A percentile compares a stretch with the other conserved stretches of the same genome.
Conservation (phyloP, 2,113 vertebrate species). For the Phylloscopus trochiloides region DNA sequence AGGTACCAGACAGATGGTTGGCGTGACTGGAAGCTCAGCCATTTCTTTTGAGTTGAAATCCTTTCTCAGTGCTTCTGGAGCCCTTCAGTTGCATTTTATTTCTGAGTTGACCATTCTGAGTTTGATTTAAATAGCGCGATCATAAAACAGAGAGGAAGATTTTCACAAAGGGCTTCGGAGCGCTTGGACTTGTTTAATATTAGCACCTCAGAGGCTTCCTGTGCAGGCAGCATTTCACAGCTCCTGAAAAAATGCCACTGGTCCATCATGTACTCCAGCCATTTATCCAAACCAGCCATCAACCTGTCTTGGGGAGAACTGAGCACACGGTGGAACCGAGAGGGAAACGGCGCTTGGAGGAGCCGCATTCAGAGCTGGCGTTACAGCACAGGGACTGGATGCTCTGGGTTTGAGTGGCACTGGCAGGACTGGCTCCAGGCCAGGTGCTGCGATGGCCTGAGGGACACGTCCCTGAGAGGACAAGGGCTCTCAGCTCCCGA, state of each 20-base stretch:
- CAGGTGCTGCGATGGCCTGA: not conserved
- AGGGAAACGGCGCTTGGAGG: fast-evolving
- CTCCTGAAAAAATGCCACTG: not conserved
- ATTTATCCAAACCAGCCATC: not conserved
- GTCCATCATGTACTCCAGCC: not conserved
- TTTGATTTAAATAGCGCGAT: not conserved
- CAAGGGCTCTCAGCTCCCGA: not conserved
- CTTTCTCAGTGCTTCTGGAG: conserved; percentile 1
- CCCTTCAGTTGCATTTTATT: not conserved
- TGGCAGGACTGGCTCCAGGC: not conserved
- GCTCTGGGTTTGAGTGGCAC: not conserved
- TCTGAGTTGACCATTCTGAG: not conserved
- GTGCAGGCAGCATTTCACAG: not conserved
- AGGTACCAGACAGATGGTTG: conserved; percentile 33
- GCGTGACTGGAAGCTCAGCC: not conserved
- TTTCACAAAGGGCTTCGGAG: not conserved
- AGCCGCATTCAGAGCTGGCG: fast-evolving
- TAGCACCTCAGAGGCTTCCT: not conserved
- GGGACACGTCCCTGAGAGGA: not conserved
- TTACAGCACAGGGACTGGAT: not conserved
- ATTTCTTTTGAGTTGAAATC: conserved; percentile 10
- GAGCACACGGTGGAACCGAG: fast-evolving
- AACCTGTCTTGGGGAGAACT: not conserved
- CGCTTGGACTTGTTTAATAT: not conserved
- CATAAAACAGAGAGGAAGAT: not conserved